Percentiles rank a stretch among this genome's conserved stretches.
phyloP scores from a whole-genome alignment of 1,140 invertebrate genomes.

The Macrobrachium rosenbergii region DNA sequence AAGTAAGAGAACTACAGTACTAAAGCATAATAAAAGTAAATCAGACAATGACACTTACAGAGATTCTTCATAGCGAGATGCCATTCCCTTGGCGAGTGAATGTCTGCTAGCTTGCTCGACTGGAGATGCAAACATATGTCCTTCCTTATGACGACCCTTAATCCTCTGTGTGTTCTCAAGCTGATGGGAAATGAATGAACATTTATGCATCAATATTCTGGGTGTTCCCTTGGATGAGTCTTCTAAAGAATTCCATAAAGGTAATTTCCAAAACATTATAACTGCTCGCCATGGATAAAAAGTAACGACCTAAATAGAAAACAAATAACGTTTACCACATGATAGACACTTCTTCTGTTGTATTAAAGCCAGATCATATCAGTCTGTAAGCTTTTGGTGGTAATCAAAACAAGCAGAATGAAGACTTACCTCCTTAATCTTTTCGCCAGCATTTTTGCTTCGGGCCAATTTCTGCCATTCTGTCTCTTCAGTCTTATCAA shows the following conservation, averaged over 20 bases:
- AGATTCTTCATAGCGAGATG: constrained; percentile 84
- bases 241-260: not conserved
- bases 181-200: constrained; percentile 58
- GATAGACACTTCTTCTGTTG: no score
- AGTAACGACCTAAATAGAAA: no score
- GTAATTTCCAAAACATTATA: no score
- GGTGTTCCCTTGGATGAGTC: not conserved
- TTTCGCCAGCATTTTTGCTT: constrained; percentile 85
- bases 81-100: constrained; percentile 87
- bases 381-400: no score
- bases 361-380: no score
- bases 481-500: constrained; percentile 79
- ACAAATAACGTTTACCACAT: no score
- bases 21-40: not conserved
- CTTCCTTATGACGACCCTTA: constrained; percentile 84
- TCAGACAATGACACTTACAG: constrained; percentile 74
- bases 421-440: constrained; percentile 77
- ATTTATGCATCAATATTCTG: not conserved
- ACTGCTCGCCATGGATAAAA: no score
- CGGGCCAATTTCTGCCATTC: constrained; percentile 88
- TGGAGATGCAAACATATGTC: constrained; percentile 86
- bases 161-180: constrained; percentile 87
- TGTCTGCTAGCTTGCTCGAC: constrained; percentile 83
- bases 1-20: not conserved
- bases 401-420: not conserved